These are phyloP conservation scores for Papilio elwesi DNA, from an alignment of 2,888 invertebrate genomes.

Conservation along the genomic window DNA sequence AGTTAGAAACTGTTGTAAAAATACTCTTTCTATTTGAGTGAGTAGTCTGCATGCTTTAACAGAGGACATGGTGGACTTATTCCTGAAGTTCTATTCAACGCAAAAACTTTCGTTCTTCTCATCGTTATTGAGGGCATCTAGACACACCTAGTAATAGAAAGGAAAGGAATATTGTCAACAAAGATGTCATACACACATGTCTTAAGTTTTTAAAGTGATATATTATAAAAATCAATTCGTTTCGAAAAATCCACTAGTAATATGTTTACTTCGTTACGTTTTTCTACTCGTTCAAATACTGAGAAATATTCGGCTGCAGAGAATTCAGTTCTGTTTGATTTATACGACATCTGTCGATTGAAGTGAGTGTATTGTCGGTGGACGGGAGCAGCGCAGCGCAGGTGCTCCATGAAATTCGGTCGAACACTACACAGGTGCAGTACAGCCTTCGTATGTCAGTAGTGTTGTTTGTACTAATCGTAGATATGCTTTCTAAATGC, in stretches of 20 bases:
- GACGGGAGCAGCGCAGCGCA: background rate
- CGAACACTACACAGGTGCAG: slow-evolving; percentile 3
- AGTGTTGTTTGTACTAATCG: background rate
- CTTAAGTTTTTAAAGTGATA: too few relatives aligned
- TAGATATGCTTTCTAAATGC: background rate
- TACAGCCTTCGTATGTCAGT: slow-evolving; percentile 7
- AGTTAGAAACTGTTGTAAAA: background rate
- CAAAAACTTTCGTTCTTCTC: background rate
- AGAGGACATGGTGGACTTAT: too few relatives aligned
- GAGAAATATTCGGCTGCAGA: background rate
- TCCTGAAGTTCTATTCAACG: background rate
- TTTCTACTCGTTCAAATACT: background rate
- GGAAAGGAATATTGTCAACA: background rate
- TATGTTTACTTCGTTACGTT: background rate
- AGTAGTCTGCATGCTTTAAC: background rate
- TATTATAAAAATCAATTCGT: too few relatives aligned
- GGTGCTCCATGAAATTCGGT: background rate
- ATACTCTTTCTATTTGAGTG: too few relatives aligned
- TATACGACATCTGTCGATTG: slow-evolving; percentile 20
- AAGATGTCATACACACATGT: too few relatives aligned
- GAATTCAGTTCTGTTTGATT: slow-evolving; percentile 16
- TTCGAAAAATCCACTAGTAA: background rate
- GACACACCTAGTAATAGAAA: background rate
- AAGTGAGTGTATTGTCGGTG: slow-evolving; percentile 2
- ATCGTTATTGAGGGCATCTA: background rate